A percentile compares a stretch with the other conserved stretches of the same genome.
Evolutionary conservation across 2,113 vertebrate genomes (phyloP).

Genomic region (Falcunculus frontatus): DNA sequence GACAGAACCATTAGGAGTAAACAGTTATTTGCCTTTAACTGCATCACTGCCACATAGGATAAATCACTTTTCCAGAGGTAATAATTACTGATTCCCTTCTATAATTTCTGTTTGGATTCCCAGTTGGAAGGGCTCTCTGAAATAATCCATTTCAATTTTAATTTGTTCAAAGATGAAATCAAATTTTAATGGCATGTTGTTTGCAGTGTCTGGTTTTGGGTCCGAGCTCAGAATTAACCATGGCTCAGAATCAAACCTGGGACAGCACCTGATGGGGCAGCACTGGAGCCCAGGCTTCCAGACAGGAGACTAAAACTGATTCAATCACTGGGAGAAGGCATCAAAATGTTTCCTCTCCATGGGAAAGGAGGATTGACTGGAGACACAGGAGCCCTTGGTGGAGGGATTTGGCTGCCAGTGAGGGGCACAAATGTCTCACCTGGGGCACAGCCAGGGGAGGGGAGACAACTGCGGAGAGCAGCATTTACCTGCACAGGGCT

Average conservation of each 20-base stretch:
- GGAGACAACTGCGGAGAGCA: neutral
- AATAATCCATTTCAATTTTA: neutral
- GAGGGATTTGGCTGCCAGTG: neutral
- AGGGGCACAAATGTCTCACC: neutral
- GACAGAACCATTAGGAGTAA: neutral
- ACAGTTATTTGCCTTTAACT: neutral
- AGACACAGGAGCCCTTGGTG: neutral
- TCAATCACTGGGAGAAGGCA: neutral
- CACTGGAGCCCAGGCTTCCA: neutral
- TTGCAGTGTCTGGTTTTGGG: neutral
- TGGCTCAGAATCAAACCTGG: neutral
- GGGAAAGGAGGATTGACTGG: neutral
- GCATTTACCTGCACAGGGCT: neutral
- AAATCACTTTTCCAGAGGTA: neutral
- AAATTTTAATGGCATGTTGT: neutral
- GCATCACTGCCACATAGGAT: neutral
- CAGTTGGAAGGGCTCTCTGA: neutral
- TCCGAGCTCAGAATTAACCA: neutral
- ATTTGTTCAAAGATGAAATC: neutral
- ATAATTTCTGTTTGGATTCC: neutral
- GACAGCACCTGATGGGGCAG: neutral
- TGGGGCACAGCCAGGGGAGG: accelerated
- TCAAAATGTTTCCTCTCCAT: neutral
- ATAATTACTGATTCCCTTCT: neutral
- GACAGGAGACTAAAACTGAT: neutral